Evolutionary conservation across 1,140 invertebrate species (phyloP).

Genomic region (Dysdera silvatica): DNA sequence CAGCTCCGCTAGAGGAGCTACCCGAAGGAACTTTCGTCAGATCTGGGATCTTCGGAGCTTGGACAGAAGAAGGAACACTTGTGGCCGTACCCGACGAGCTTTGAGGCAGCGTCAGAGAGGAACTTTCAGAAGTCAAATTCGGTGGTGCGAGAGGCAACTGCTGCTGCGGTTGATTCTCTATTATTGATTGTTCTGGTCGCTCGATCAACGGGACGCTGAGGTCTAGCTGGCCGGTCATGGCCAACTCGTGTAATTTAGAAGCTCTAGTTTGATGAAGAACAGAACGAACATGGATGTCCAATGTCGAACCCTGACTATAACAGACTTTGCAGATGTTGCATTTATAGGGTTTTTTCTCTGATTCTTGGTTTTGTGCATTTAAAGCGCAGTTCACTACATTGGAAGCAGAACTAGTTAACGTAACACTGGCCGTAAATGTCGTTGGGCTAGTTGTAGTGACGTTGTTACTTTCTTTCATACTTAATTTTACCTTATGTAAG

Average conservation of each 20-base stretch:
- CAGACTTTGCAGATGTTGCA: conserved; percentile 93
- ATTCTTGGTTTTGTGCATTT: background rate
- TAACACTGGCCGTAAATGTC: conserved; percentile 32
- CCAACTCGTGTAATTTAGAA: conserved; percentile 79
- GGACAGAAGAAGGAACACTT: conserved; percentile 32
- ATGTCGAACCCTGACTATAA: conserved; percentile 81
- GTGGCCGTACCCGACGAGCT: conserved; percentile 19
- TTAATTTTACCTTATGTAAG: conserved; percentile 83
- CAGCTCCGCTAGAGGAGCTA: conserved; percentile 8
- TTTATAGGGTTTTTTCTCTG: conserved; percentile 78
- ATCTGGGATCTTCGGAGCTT: conserved; percentile 28
- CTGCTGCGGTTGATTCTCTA: conserved; percentile 9
- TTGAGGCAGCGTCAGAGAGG: conserved; percentile 29
- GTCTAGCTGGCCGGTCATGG: conserved; percentile 78
- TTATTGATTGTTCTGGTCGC: conserved; percentile 56
- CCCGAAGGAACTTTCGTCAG: conserved; percentile 28
- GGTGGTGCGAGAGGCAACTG: conserved; percentile 2
- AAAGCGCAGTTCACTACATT: background rate
- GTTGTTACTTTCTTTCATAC: conserved; percentile 55
- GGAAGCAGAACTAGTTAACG: conserved; percentile 36
- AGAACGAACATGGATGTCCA: conserved; percentile 90
- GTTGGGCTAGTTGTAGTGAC: conserved; percentile 12
- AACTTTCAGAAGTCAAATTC: conserved; percentile 24
- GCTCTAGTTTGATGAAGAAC: conserved; percentile 86
- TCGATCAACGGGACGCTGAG: conserved; percentile 78